Conservation (phyloP, 2,797 vertebrate genomes). For the Harpagifer antarcticus region DNA sequence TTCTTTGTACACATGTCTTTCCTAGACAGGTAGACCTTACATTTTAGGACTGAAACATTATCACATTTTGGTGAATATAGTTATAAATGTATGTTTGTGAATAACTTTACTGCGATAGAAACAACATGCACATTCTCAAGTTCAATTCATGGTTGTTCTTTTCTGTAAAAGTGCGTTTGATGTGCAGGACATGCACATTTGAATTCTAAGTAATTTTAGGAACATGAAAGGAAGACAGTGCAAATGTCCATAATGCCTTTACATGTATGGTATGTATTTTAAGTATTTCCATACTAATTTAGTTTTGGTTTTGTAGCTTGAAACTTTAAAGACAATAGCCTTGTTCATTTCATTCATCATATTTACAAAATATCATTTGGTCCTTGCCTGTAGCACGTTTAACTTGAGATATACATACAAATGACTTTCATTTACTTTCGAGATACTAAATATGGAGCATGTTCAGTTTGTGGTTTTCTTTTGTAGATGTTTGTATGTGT, state of each 20-base stretch:
- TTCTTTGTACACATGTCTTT: not conserved
- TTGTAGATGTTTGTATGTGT: not conserved
- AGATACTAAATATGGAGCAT: constrained; percentile 13
- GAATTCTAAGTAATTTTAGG: not conserved
- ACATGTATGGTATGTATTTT: constrained; percentile 9
- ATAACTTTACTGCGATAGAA: not conserved
- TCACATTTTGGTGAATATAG: too few relatives aligned
- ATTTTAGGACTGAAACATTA: not conserved
- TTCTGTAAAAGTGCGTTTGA: not conserved
- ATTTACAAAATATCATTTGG: constrained; percentile 13
- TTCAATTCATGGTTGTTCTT: not conserved
- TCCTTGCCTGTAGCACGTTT: constrained; percentile 20
- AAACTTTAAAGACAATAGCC: constrained; percentile 18
- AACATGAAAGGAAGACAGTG: not conserved
- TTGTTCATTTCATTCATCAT: constrained; percentile 7
- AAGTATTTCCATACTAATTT: not conserved
- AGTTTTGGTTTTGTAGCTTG: constrained; percentile 2
- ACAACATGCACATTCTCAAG: not conserved
- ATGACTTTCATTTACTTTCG: constrained; percentile 10
- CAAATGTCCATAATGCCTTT: constrained; percentile 16
- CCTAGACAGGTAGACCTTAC: not conserved
- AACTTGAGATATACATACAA: constrained; percentile 26
- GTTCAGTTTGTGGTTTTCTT: not conserved
- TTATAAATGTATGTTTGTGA: not conserved
- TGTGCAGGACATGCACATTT: constrained; percentile 23